Evolutionary conservation across 2,113 vertebrate genomes (phyloP).

Genomic region (Rhadina sibilatrix): DNA sequence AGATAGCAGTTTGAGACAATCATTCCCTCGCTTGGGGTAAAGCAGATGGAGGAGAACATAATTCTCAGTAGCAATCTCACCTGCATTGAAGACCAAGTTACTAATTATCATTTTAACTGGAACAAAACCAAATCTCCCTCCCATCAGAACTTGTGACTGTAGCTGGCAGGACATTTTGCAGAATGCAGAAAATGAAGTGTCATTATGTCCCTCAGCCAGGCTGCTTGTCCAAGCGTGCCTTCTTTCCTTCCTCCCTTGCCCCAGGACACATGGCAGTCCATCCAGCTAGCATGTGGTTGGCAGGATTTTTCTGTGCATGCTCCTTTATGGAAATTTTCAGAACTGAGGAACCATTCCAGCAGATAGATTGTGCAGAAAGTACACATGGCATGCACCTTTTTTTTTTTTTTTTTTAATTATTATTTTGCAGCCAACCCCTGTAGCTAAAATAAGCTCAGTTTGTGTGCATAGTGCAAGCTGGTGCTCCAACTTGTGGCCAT

Average conservation of each 20-base stretch:
- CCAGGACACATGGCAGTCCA: slow-evolving; percentile 34
- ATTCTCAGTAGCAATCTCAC: neutral
- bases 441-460: neutral
- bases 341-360: neutral
- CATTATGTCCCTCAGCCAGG: slow-evolving; percentile 9
- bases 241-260: slow-evolving; percentile 42
- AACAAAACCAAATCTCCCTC: neutral
- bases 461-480: neutral
- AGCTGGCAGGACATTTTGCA: slow-evolving; percentile 22
- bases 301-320: neutral
- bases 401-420: neutral
- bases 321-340: neutral
- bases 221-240: neutral
- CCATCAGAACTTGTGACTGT: neutral
- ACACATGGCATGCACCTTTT: neutral
- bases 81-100: neutral
- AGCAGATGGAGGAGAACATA: neutral
- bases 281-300: neutral
- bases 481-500: neutral
- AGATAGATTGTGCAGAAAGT: neutral
- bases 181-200: neutral
- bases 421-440: neutral
- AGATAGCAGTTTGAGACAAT: neutral
- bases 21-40: neutral
- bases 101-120: neutral